Evolutionary conservation across 2,888 invertebrate genomes (phyloP), one percentile per base, ranked within the genome.

Genomic region (Orthosia incerta): DNA sequence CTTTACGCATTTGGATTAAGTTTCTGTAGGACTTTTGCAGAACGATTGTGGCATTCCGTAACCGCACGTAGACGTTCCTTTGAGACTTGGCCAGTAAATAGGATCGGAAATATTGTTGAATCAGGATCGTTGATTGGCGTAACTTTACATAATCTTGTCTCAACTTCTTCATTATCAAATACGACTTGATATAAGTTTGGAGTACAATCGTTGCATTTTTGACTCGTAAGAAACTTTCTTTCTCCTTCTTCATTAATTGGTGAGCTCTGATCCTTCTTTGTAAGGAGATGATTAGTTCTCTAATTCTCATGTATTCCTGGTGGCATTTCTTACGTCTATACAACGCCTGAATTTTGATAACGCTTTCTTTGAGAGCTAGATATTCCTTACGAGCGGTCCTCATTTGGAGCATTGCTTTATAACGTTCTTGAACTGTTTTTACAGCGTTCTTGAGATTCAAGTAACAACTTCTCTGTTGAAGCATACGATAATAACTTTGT

Each of bases 201-300:
- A 98, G 91, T 11, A 89, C 88, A 7, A 95, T 83, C 0, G 91
- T 89, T 1, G 96, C 93, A 11, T 92, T 89, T 76, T 76, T 95
- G 18, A 94, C 80, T 45, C 88, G 77, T 1, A 95, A 70, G 84
- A 93, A 97, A 1, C 89, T 71, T 3, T 87, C 71, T 65, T 95
- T 94, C 23, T 93, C 89, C 62, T 85, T 86, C 64, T 90, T 92
- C 91, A 96, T 96, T 39, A 92, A 66, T 57, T 90, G 91, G 12
- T 91, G 89, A 1, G 97, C 96, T 83, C 96, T 95, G 86, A 96
- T 95, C 90, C 93, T 95, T 69, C 90, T 92, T 84, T 97, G 97
- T 62, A 97, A 88, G 3, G 83, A 80, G 18, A 96, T 89, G 45
- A 94, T 92, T 16, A 94, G 89, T 26, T 90, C 87, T 60, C 89